Evolutionary conservation across 2,888 invertebrate species (phyloP).

Genomic region (Caenorhabditis imperialis): DNA sequence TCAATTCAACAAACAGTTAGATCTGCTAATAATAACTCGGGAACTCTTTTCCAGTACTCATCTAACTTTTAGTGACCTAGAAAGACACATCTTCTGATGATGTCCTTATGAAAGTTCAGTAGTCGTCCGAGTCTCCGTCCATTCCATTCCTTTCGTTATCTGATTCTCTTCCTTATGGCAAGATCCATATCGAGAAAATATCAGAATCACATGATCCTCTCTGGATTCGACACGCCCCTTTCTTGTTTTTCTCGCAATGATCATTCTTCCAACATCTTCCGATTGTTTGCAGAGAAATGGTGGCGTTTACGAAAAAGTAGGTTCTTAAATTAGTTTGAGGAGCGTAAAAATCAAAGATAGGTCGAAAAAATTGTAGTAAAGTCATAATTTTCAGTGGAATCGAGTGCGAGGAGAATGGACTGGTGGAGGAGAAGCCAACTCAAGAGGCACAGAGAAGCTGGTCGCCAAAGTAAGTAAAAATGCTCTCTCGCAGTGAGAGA

Average conservation of each 20-base stretch:
- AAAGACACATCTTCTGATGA: too few species aligned
- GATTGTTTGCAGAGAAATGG: constrained; percentile 15
- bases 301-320: constrained; percentile 17
- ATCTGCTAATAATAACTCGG: too few species aligned
- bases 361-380: too few species aligned
- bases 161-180: not conserved
- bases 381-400: constrained; percentile 37
- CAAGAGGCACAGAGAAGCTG: constrained; percentile 28
- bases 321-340: not conserved
- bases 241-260: constrained; percentile 17
- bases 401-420: constrained; percentile 14
- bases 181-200: constrained; percentile 41
- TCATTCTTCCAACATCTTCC: constrained; percentile 4
- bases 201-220: constrained; percentile 46
- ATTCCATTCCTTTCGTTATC: too few species aligned
- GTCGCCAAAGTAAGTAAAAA: constrained; percentile 43
- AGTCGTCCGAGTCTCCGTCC: too few species aligned
- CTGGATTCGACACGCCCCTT: too few species aligned
- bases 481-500: too few species aligned
- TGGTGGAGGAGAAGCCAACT: constrained; percentile 7
- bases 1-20: too few species aligned
- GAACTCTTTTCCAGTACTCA: too few species aligned
- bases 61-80: too few species aligned
- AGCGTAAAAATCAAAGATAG: too few species aligned
- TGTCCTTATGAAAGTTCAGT: too few species aligned